Percentiles rank a stretch among this genome's conserved stretches.
These are phyloP conservation scores for Thunnus maccoyii DNA, from an alignment of 2,113 vertebrate genomes.

Conservation along the genomic window DNA sequence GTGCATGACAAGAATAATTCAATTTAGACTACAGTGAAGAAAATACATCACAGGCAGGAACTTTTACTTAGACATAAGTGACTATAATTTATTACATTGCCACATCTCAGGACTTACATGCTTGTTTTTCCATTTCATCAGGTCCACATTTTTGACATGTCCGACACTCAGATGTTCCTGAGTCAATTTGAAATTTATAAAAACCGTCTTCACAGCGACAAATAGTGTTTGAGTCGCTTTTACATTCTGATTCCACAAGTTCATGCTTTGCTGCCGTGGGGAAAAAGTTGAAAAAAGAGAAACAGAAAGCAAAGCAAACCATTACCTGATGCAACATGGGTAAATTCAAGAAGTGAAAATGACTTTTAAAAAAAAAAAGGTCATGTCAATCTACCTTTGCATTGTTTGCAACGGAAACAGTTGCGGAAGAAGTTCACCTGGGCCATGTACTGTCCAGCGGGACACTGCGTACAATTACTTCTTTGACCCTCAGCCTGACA, in stretches of 20 bases:
- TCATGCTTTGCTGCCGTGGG: background rate
- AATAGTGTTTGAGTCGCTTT: fast-evolving
- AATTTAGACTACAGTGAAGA: background rate
- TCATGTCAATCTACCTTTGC: slow-evolving; percentile 52
- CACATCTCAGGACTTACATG: slow-evolving; percentile 68
- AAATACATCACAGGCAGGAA: background rate
- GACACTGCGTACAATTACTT: slow-evolving; percentile 65
- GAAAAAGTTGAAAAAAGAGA: background rate
- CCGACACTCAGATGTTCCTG: slow-evolving; percentile 17
- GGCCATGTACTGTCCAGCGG: background rate
- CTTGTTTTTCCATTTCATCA: slow-evolving; percentile 7
- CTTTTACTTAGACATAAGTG: background rate
- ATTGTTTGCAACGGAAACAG: slow-evolving; percentile 62
- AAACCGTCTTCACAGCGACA: slow-evolving; percentile 71
- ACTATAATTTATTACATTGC: background rate
- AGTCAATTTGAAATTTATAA: slow-evolving; percentile 32
- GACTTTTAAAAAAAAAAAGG: background rate
- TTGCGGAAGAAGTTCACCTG: slow-evolving; percentile 2
- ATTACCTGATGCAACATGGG: background rate
- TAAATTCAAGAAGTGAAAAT: background rate
- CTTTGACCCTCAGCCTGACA: slow-evolving; percentile 14
- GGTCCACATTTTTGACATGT: slow-evolving; percentile 45
- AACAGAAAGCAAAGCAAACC: background rate
- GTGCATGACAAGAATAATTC: slow-evolving; percentile 15
- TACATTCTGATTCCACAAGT: background rate